Evolutionary conservation across 2,113 vertebrate genomes (phyloP).

Genomic region (Odontophorus gujanensis): DNA sequence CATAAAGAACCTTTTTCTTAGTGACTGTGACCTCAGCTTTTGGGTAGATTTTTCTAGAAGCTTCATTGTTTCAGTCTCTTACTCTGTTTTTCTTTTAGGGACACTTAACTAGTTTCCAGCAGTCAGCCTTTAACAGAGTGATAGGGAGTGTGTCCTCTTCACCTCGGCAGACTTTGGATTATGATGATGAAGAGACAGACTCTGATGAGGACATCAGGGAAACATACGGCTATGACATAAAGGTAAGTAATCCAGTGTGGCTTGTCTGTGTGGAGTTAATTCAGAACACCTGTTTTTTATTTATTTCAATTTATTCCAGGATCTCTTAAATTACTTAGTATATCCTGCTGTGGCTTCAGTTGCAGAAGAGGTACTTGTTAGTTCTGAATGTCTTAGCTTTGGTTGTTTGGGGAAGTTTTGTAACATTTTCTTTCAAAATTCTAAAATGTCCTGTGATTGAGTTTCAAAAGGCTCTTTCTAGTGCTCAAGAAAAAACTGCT

Average conservation of each 20-base stretch:
- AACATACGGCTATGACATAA: slow-evolving; percentile 93
- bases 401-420: not conserved
- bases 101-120: slow-evolving; percentile 96
- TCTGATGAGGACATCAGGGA: slow-evolving; percentile 97
- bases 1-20: not conserved
- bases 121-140: slow-evolving; percentile 92
- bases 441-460: not conserved
- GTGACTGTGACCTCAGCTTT: not conserved
- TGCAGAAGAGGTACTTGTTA: not conserved
- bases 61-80: not conserved
- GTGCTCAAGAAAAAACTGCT: not conserved
- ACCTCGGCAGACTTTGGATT: slow-evolving; percentile 90
- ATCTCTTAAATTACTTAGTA: not conserved
- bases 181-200: slow-evolving; percentile 97
- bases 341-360: accelerated
- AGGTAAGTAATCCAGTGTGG: slow-evolving; percentile 72
- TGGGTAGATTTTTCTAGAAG: not conserved
- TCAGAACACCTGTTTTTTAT: not conserved
- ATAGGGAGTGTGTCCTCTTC: slow-evolving; percentile 86
- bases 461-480: not conserved
- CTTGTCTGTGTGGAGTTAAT: not conserved
- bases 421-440: not conserved
- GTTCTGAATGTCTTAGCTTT: not conserved
- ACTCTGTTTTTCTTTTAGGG: slow-evolving; percentile 79
- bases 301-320: not conserved